These are phyloP conservation scores for Eupristina koningsbergeri DNA, from an alignment of 1,140 invertebrate species.

Conservation along the genomic window DNA sequence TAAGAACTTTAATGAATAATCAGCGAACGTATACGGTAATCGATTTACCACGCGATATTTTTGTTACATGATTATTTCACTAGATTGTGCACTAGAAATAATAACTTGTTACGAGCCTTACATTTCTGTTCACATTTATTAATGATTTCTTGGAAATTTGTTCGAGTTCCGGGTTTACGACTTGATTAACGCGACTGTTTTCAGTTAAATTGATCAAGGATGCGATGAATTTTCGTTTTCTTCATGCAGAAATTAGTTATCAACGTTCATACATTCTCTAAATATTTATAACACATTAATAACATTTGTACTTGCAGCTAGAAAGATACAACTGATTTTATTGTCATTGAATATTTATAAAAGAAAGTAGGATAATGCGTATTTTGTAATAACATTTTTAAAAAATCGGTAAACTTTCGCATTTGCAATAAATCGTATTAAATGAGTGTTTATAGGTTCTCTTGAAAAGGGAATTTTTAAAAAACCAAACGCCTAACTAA, in stretches of 20 bases:
- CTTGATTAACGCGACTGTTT: not conserved
- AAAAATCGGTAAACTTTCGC: not conserved
- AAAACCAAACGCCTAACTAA: not conserved
- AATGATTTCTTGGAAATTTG: not conserved
- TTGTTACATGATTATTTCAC: not conserved
- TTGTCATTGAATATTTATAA: not conserved
- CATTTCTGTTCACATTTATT: not conserved
- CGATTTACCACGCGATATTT: not conserved
- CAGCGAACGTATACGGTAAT: not conserved
- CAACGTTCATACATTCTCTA: too few relatives aligned
- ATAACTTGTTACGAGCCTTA: not conserved
- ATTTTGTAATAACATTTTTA: not conserved
- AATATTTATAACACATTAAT: too few relatives aligned
- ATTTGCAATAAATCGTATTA: not conserved
- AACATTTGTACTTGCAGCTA: too few relatives aligned
- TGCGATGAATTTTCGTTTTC: too few relatives aligned
- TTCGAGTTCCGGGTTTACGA: not conserved
- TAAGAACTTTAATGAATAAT: not conserved
- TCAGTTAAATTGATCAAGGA: not conserved
- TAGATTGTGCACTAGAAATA: not conserved
- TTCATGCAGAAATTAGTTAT: too few relatives aligned
- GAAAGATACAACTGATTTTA: too few relatives aligned
- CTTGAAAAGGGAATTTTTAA: not conserved
- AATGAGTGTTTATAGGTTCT: not conserved
- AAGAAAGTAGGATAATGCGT: not conserved